Conservation (phyloP, 1,140 invertebrate genomes). For the Oscheius sp. region DNA sequence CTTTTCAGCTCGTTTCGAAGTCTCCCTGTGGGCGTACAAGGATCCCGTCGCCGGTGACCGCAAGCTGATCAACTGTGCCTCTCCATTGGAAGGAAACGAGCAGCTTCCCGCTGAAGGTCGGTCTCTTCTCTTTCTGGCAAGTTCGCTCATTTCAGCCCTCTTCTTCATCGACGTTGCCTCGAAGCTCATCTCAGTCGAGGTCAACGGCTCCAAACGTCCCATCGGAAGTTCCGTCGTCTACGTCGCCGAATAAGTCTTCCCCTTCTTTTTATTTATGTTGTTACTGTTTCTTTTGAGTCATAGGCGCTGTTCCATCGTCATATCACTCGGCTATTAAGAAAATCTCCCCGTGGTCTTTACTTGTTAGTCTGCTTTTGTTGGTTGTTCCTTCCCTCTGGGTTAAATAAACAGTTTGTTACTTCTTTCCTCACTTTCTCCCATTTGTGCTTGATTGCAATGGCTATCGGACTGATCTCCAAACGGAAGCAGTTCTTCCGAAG, state of each 20-base stretch:
- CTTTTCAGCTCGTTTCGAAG: slow-evolving; percentile 29
- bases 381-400: too few species aligned
- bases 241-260: background rate
- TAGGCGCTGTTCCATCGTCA: too few species aligned
- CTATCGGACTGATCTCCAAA: too few species aligned
- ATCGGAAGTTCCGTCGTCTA: slow-evolving; percentile 24
- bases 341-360: too few species aligned
- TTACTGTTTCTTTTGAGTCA: background rate
- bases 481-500: too few species aligned
- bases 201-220: background rate
- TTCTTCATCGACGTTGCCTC: slow-evolving; percentile 18
- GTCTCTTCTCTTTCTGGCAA: background rate
- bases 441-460: too few species aligned
- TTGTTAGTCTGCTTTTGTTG: too few species aligned
- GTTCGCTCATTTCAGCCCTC: background rate
- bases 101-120: slow-evolving; percentile 10
- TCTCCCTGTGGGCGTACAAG: slow-evolving; percentile 30
- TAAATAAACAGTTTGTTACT: too few species aligned
- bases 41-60: slow-evolving; percentile 19
- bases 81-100: slow-evolving; percentile 19
- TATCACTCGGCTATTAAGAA: too few species aligned
- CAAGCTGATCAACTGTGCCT: slow-evolving; percentile 11
- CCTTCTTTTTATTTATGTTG: background rate
- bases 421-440: too few species aligned
- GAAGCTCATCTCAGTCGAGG: slow-evolving; percentile 11